Evolutionary conservation across 2,113 vertebrate species (phyloP), one percentile per base, ranked within the genome.

Genomic region (Bucco capensis): DNA sequence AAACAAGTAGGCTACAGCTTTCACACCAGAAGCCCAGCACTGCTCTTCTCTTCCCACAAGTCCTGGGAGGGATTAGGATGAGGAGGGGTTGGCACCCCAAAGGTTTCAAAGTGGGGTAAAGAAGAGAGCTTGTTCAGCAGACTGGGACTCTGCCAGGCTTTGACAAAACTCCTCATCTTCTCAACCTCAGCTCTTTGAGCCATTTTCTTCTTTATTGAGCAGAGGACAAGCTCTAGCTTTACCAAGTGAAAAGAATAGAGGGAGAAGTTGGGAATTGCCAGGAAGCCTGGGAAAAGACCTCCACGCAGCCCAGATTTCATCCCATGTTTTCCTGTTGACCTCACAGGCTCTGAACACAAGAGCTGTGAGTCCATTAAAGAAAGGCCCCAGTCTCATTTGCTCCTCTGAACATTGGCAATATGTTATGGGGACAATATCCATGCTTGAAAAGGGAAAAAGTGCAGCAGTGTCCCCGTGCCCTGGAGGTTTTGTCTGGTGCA

Each of bases 261-360:
- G 38, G 74, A 86, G 88, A 89, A 94, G 50, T 23, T 93, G 83
- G 88, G 95, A 95, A 94, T 86, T 77, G 90, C 87, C 83, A 94
- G 92, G 94, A 95, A 96, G 91, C 95, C 92, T 94, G 90, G 89
- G 83, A 96, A n/a, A 96, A 94, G 72, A 72, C 72, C 3, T 8
- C 83, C 76, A 77, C 56, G 90, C 78, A 50, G 93, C 62, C 4
- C 42, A 85, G 90, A 95, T 93, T 95, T 96, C 89, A 91, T 88
- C 87, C 93, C 88, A 77, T 88, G 80, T 96, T 96, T 95, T 95
- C 94, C 91, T 92, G 88, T 91, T 96, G 95, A 95, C 93, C 92
- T 96, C 92, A 94, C 88, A 94, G 89, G 58, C 81, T 95, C 84
- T 88, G 3, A 1, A 83, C 89, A 92, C 89, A 95, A 94, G 96